Base-by-base conservation (phyloP, 2,888 invertebrate species). In the Agriopis marginaria region DNA sequence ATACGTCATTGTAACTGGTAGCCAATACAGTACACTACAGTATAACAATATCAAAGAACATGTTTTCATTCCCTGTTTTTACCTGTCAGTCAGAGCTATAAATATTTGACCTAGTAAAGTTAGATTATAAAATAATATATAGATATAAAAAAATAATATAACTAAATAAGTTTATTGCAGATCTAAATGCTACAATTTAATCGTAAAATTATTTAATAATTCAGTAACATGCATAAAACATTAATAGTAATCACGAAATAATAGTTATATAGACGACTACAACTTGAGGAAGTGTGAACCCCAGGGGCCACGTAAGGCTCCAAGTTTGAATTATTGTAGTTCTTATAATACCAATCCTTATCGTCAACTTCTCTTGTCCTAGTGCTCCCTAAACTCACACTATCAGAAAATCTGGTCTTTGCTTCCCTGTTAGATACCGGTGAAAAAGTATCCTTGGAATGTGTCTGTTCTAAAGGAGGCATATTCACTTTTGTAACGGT, bases 301-400 rank as follows among this genome's bases (percentile, higher is more conserved):
- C 88, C 91, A 45, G 94, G 94, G 72, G 90, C 93, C 70, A 94
- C 82, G 78, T 93, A 94, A 1, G 94, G 93, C 75, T 93, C 88
- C 76, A 94, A 80, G 79, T 93, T 89, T 40, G 93, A 95, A 80
- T 96, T 96, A 85, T 97, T 97, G 83, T 98, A 98, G 86, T 97
- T 97, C 75, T 96, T 96, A 86, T 97, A 98, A 87, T 98, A 98
- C 98, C 98, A 98, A 78, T 96, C 96, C 90, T 96, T 96, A 60
- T 95, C 93, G 74, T 95, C 94, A 12, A 91, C 89, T 76, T 89
- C 86, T 78, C 86, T 89, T 40, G 89, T 88, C 74, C 95, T 95
- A 49, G 94, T 93, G 55, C 86, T 93, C 68, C 85, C 89, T 23
- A 90, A 86, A 60, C 86, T 89, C 62, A 83, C 84, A 62, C 85